Percentiles rank a stretch among this genome's conserved stretches.
Conservation (phyloP, 2,113 vertebrate species). For the human region DNA sequence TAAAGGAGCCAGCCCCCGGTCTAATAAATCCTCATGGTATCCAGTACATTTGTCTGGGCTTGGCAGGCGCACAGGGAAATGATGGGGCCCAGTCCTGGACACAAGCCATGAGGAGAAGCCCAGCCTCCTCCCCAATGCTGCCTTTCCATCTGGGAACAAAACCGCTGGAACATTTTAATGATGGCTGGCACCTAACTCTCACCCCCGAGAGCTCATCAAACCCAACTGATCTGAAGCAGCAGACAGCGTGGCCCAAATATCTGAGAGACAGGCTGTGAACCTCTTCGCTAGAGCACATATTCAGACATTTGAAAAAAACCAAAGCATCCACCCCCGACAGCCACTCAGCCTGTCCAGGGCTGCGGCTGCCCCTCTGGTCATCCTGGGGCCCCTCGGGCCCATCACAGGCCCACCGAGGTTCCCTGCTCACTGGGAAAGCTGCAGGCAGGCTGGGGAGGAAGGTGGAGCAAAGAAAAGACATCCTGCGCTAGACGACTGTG, state of each 20-base stretch:
- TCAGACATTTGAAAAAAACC: not conserved
- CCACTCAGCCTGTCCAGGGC: not conserved
- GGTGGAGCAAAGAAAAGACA: not conserved
- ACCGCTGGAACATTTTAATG: not conserved
- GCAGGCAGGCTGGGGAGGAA: not conserved
- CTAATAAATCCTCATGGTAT: not conserved
- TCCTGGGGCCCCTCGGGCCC: not conserved
- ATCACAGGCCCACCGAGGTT: not conserved
- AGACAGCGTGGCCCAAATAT: not conserved
- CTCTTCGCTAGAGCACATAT: not conserved
- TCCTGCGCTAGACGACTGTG: fast-evolving
- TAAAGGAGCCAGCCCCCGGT: not conserved
- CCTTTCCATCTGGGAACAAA: not conserved
- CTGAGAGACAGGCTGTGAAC: not conserved
- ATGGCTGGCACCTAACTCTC: not conserved
- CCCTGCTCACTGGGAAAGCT: not conserved
- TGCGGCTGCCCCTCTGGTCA: not conserved
- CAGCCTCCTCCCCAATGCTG: fast-evolving
- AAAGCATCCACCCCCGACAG: not conserved
- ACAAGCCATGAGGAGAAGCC: fast-evolving
- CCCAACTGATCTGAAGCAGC: not conserved
- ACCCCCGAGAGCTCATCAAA: not conserved
- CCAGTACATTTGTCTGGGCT: not conserved
- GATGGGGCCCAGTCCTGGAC: not conserved
- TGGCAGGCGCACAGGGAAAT: fast-evolving